Conservation (phyloP, 2,797 vertebrate species). For the Periophthalmus magnuspinnatus region DNA sequence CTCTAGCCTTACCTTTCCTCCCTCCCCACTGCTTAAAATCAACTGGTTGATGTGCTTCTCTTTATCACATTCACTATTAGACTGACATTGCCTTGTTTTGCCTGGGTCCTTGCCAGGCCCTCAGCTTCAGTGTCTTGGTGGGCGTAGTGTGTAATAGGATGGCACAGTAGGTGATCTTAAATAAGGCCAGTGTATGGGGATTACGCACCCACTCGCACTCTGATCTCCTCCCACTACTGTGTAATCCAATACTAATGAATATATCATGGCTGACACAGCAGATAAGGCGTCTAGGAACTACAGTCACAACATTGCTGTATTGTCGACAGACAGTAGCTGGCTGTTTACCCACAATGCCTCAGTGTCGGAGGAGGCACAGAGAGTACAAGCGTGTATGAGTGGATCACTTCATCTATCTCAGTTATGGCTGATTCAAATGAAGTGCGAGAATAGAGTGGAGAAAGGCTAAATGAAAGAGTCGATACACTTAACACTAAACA, state of each 20-base stretch:
- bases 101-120: conserved; percentile 43
- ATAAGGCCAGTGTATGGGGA: conserved; percentile 79
- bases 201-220: conserved; percentile 75
- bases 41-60: conserved; percentile 23
- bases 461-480: conserved; percentile 42
- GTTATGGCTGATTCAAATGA: conserved; percentile 38
- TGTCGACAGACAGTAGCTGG: conserved; percentile 16
- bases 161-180: conserved; percentile 82
- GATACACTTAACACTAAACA: conserved; percentile 50
- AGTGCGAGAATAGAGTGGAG: conserved; percentile 21
- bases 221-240: conserved; percentile 71
- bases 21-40: conserved; percentile 44
- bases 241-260: conserved; percentile 81
- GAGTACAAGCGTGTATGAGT: conserved; percentile 20
- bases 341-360: conserved; percentile 35
- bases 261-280: conserved; percentile 74
- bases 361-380: conserved; percentile 20
- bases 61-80: conserved; percentile 26
- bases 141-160: conserved; percentile 75
- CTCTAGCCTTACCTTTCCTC: conserved; percentile 16
- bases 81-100: conserved; percentile 52
- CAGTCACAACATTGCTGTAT: conserved; percentile 53
- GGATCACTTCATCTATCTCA: conserved; percentile 31
- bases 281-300: conserved; percentile 53
- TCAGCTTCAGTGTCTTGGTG: conserved; percentile 45